Evolutionary conservation across 2,113 vertebrate genomes (phyloP).

Genomic region (Crotalus viridis): DNA sequence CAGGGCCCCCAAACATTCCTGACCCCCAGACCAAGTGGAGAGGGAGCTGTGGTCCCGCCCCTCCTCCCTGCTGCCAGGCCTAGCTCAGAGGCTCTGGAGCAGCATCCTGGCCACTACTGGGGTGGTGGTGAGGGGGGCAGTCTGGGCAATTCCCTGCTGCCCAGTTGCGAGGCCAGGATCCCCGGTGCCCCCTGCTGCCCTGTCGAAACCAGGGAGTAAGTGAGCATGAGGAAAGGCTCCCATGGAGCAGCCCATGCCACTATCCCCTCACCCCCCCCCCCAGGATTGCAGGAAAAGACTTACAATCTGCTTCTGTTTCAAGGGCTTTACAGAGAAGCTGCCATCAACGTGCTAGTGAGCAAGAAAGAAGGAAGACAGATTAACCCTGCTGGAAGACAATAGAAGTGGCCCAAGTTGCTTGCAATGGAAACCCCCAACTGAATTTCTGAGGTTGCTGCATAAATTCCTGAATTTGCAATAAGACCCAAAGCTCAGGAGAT

Average conservation of each 20-base stretch:
- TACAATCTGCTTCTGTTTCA: conserved; percentile 99
- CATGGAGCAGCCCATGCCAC: too few species aligned
- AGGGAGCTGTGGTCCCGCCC: background rate
- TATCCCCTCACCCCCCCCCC: too few species aligned
- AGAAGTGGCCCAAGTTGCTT: background rate
- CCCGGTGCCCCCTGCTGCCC: background rate
- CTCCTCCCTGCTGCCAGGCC: background rate
- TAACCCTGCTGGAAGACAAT: too few species aligned
- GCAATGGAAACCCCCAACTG: background rate
- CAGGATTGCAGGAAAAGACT: conserved; percentile 59
- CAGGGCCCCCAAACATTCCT: background rate
- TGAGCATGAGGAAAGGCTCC: too few species aligned
- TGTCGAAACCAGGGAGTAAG: background rate
- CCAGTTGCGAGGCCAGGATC: background rate
- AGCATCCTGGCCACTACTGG: background rate
- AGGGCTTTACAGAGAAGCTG: conserved; percentile 94
- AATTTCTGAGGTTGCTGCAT: background rate
- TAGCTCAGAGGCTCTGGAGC: background rate
- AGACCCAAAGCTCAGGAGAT: background rate
- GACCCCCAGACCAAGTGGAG: background rate
- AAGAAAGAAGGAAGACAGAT: conserved; percentile 17
- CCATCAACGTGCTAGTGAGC: conserved; percentile 87
- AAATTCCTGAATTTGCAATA: background rate
- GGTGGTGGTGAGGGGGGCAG: background rate
- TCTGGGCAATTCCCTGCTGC: background rate